Evolutionary conservation across 2,888 invertebrate genomes (phyloP).

Genomic region (Cheilosia pagana): DNA sequence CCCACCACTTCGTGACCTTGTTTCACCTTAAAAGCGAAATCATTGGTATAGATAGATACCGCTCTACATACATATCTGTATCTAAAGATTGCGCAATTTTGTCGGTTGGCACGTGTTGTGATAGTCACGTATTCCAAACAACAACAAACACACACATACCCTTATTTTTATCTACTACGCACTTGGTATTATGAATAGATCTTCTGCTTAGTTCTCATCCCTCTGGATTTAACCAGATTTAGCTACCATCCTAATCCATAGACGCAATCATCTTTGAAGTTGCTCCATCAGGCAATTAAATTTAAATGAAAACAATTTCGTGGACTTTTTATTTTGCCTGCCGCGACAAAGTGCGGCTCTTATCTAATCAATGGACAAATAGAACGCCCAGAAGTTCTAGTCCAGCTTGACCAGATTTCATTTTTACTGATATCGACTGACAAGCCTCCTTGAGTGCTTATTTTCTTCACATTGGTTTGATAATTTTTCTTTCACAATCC

Average conservation of each 20-base stretch:
- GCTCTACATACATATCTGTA: background rate
- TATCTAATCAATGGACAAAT: constrained; percentile 23
- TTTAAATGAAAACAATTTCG: background rate
- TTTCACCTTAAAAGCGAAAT: constrained; percentile 6
- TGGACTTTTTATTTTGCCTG: constrained; percentile 4
- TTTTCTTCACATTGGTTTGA: constrained; percentile 8
- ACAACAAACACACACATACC: background rate
- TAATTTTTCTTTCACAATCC: background rate
- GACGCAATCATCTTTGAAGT: background rate
- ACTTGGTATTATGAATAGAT: background rate
- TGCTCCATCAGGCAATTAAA: constrained; percentile 5
- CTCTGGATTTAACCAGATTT: background rate
- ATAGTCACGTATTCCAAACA: constrained; percentile 42
- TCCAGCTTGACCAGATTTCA: background rate
- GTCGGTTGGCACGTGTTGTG: constrained; percentile 18
- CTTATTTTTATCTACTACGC: background rate
- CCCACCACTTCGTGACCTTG: constrained; percentile 36
- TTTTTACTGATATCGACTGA: constrained; percentile 36
- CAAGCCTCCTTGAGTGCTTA: constrained; percentile 40
- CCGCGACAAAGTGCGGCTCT: background rate
- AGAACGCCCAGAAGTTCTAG: constrained; percentile 20
- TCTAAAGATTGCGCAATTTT: constrained; percentile 26
- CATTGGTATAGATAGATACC: background rate
- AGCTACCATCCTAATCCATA: background rate
- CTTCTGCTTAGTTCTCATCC: background rate